Conservation (phyloP, 2,797 vertebrate genomes). For the Gymnocypris eckloni region DNA sequence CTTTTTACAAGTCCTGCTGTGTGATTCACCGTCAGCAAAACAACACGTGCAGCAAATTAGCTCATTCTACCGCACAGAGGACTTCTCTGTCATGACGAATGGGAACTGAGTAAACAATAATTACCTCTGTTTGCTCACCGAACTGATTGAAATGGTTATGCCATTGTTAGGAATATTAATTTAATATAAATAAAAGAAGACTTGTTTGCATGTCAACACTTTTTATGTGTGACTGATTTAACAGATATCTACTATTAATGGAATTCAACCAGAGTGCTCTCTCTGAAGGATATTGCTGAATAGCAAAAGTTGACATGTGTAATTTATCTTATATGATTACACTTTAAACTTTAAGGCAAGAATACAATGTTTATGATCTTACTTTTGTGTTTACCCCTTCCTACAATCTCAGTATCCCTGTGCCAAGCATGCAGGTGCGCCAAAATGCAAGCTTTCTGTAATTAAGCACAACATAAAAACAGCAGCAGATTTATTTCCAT, state of each 20-base stretch:
- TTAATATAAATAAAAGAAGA: conserved; percentile 22
- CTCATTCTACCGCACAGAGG: conserved; percentile 11
- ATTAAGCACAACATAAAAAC: conserved; percentile 20
- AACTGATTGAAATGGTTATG: conserved; percentile 30
- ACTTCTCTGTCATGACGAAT: conserved; percentile 11
- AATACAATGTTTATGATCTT: not conserved
- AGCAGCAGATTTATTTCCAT: conserved; percentile 26
- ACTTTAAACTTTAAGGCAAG: not conserved
- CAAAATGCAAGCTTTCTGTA: conserved; percentile 25
- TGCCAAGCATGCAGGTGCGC: not conserved
- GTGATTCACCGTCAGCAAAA: conserved; percentile 15
- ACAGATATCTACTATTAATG: not conserved
- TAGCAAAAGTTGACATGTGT: not conserved
- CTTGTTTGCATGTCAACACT: not conserved
- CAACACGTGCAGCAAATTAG: conserved; percentile 38
- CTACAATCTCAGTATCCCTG: not conserved
- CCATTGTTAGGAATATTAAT: not conserved
- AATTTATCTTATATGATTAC: not conserved
- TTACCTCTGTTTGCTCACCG: conserved; percentile 36
- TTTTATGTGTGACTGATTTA: conserved; percentile 1
- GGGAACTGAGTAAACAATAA: conserved; percentile 16
- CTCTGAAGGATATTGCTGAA: not conserved
- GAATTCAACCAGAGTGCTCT: not conserved
- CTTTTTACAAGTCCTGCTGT: conserved; percentile 24
- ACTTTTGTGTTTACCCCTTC: conserved; percentile 14